Base-by-base conservation (phyloP, 2,113 vertebrate species). In the Phyllopteryx taeniolatus region DNA sequence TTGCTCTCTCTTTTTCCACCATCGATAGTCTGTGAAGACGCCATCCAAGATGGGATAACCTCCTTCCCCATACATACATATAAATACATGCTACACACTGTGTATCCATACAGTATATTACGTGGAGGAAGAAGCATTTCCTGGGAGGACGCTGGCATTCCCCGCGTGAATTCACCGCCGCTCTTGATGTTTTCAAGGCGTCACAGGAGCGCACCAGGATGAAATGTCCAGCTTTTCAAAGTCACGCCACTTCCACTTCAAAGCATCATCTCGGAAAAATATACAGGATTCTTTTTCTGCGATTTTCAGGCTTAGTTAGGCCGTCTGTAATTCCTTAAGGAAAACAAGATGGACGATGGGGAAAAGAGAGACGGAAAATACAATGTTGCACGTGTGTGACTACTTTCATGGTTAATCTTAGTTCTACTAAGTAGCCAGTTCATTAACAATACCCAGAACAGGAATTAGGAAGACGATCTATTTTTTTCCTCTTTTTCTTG, bases 1-100 rank as follows among this genome's bases (percentile, higher is more conserved):
- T 43, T 60, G 72, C 13, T 82, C 19, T 44, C 56, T 63, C 39
- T 66, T 71, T 73, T 77, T 54, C 82, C 63, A 73, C 71, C 49
- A 76, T 44, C 84, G 81, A 82, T 75, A 63, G 72, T 79, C 71
- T 66, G 33, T 0, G 61, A 46, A 72, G 65, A 74, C 17, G 11
- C 69, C 70, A 65, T 70, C 61, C 57, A 64, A 73, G 60, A 64
- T 8, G 6, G 62, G 31, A 77, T 49, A 15, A 54, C 27, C 22
- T 66, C 42, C 72, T 71, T 39, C 35, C 19, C 13, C 6, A 2
- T 19, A 20, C 14, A 54, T 68, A 54, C 19, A 53, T 39, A 51
- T 15, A 17, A 13, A 61, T 35, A 9, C 27, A 17, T 5, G 59
- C 8, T 51, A 49, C 61, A 57, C 10, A 20, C 19, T 60, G 67